phyloP scores from a whole-genome alignment of 1,140 invertebrate genomes.

The Brachionus asplanchnoidis region DNA sequence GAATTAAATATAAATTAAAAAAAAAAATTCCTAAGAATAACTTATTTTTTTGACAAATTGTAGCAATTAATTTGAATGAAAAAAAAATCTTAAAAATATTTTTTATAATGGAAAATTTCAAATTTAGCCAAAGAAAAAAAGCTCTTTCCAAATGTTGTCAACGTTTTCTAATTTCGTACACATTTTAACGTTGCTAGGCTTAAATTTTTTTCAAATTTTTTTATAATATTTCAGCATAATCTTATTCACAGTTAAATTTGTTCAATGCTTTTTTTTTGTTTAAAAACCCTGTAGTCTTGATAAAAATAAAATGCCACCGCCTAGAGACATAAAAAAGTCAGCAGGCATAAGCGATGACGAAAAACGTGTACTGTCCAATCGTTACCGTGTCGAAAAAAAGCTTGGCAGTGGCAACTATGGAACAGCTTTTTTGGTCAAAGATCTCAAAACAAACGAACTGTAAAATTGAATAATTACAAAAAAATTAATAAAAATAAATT shows the following conservation, averaged over 20 bases:
- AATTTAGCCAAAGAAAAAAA: background rate
- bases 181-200: slow-evolving; percentile 2
- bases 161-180: background rate
- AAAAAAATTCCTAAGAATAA: too few relatives aligned
- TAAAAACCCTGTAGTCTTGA: background rate
- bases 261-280: background rate
- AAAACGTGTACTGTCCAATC: slow-evolving; percentile 39
- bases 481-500: background rate
- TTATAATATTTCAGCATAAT: slow-evolving; percentile 5
- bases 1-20: too few relatives aligned
- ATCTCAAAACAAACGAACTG: slow-evolving; percentile 46
- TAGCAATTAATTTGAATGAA: too few relatives aligned
- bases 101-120: background rate
- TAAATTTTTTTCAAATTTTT: background rate
- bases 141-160: background rate
- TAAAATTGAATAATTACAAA: background rate
- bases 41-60: too few relatives aligned
- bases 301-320: slow-evolving; percentile 4
- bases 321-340: slow-evolving; percentile 30
- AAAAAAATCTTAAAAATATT: too few relatives aligned
- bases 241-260: background rate
- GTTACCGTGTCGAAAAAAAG: slow-evolving; percentile 53
- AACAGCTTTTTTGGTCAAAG: slow-evolving; percentile 53
- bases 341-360: background rate
- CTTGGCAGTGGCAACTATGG: slow-evolving; percentile 58